Evolutionary conservation across 2,113 vertebrate species (phyloP).

Genomic region (Lophotis ruficrista): DNA sequence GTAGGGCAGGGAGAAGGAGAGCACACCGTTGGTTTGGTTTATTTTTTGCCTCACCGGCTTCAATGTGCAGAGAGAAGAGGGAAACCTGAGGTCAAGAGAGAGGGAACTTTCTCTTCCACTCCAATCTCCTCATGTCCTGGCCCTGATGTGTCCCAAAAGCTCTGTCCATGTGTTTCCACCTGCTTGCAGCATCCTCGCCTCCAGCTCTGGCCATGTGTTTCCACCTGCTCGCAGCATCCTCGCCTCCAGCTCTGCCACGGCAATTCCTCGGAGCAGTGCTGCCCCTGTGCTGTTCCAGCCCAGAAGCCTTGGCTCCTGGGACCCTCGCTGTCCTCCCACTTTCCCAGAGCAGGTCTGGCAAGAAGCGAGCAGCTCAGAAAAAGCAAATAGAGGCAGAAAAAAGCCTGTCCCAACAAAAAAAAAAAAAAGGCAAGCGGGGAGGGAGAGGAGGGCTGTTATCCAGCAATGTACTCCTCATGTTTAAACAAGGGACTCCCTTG

Average conservation of each 20-base stretch:
- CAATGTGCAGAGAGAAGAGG: not conserved
- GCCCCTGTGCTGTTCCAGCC: not conserved
- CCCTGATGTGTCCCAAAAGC: not conserved
- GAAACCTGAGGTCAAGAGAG: not conserved
- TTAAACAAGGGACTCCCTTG: conserved; percentile 66
- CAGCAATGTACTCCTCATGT: not conserved
- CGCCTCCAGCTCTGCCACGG: rapidly evolving
- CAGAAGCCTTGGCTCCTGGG: not conserved
- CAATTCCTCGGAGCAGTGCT: not conserved
- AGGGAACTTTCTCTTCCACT: not conserved
- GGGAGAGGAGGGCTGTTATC: not conserved
- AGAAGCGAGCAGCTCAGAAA: not conserved
- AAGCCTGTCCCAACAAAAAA: not conserved
- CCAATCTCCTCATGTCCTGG: not conserved
- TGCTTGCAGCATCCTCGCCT: not conserved
- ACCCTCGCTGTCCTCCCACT: not conserved
- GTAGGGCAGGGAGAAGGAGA: not conserved
- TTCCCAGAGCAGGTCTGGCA: not conserved
- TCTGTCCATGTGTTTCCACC: not conserved
- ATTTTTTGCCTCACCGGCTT: not conserved
- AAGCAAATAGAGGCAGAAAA: not conserved
- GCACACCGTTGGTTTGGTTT: not conserved
- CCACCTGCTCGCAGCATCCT: not conserved
- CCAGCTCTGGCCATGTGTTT: not conserved
- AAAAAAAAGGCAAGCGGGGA: not conserved